Base-by-base conservation (phyloP, 92 coral and sea anemone species). In the Scolanthus callimorphus region DNA sequence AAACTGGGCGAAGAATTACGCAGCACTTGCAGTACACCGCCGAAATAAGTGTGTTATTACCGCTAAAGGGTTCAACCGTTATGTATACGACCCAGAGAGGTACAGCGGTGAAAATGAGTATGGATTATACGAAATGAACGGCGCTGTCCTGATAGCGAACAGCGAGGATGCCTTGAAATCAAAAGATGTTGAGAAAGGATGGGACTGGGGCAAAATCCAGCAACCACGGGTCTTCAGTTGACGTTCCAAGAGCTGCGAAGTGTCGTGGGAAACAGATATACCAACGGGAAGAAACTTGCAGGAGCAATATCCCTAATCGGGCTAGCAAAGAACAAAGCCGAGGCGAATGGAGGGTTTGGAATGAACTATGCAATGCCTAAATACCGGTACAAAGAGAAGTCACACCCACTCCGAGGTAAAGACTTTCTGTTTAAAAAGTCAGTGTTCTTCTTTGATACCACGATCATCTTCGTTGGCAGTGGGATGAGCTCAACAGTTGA, bases 291-390 rank as follows among this genome's bases (percentile, higher is more conserved):
- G 34, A 53, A 25, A 19, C 70, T 71, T 22, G 63, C 78, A 8
- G 78, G 78, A 8, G 78, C 62, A 15, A 69, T 70, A 0, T 46
- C 58, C 10, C n/a, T 70, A 38, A 53, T 6, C 31, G 51, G 29
- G 27, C 50, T 29, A 27, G 46, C 50, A 27, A 34, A 29, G 3
- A 0, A 15, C 1, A 28, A 39, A 24, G 19, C 67, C 10, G 53
- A 59, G 17, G 25, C 74, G 8, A 70, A 70, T 31, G 77, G 77
- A 13, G 77, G 49, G n/a, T 70, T 70, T 34, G 78, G 70, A 17
- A 71, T 71, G 71, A 60, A 60, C 20, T 71, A 59, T 45, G n/a
- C 19, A 3, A 65, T 56, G 15, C 78, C 78, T 20, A 21, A 25
- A 19, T 62, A 62, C 21, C 25, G 25, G 11, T 2, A 6, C 15